Evolutionary conservation across 2,888 invertebrate genomes (phyloP), one percentile per base, ranked within the genome.

Genomic region (Xestia c-nigrum): DNA sequence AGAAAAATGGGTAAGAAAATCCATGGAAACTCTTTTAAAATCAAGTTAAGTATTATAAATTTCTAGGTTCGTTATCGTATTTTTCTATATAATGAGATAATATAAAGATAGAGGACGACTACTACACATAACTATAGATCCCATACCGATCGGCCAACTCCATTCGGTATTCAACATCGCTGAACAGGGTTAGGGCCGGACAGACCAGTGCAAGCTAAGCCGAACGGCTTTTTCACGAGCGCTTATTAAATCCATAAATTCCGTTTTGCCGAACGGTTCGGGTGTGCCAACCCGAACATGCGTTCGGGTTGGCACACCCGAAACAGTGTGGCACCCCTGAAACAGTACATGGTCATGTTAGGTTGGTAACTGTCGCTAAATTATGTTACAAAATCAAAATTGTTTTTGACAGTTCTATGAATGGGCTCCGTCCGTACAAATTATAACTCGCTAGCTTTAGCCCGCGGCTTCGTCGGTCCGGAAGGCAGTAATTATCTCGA

Each of bases 321-420:
- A n/a, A n/a, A n/a, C n/a, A n/a, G n/a, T 64, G n/a, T 7, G 43
- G 14, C n/a, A 64, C n/a, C n/a, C 43, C n/a, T 64, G n/a, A 43
- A n/a, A 64, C 43, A 64, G 40, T n/a, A 43, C n/a, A 16, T 7
- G 43, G 43, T 14, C 40, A 43, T 64, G n/a, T 64, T 63, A 40
- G 40, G 63, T 63, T 64, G 64, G 43, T 64, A 64, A 43, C 64
- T 43, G 59, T 59, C 31, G 59, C 59, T 59, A 19, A 59, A 59
- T 59, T 59, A n/a, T 64, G 64, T 43, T 43, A 43, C 64, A 7
- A n/a, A 64, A 64, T 43, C 40, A 40, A 64, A 43, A 43, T 64
- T 64, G 64, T 64, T 64, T 64, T 43, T 43, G 64, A 64, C 64
- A 64, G 64, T 64, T 64, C 64, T 3, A 43, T 64, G 64, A 64